These are phyloP conservation scores for Oryzaephilus surinamensis DNA, from an alignment of 1,140 invertebrate species.

Conservation along the genomic window DNA sequence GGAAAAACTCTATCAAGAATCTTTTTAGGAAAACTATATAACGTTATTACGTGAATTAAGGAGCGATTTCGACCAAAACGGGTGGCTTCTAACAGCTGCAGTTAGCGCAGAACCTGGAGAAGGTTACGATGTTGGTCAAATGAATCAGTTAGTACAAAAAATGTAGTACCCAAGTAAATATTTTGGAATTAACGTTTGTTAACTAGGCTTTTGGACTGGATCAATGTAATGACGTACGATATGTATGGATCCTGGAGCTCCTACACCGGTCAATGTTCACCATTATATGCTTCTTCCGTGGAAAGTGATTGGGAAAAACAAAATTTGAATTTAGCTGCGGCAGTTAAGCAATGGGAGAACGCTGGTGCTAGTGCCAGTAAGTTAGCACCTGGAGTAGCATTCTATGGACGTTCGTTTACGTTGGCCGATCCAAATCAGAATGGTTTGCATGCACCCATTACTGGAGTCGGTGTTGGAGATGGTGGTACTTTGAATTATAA, in stretches of 20 bases:
- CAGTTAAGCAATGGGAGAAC: conserved; percentile 25
- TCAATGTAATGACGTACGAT: conserved; percentile 74
- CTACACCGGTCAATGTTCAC: conserved; percentile 6
- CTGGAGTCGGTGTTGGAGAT: background rate
- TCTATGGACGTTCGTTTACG: conserved; percentile 36
- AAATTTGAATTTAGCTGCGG: conserved; percentile 4
- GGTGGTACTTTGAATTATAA: conserved; percentile 36
- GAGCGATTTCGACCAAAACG: conserved; percentile 2
- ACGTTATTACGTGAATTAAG: conserved; percentile 1
- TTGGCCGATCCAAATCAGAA: conserved; percentile 35
- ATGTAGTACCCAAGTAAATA: no score
- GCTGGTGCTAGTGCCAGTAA: conserved; percentile 42
- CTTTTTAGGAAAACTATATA: conserved; percentile 7
- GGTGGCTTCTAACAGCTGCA: conserved; percentile 1
- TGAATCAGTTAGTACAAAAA: no score
- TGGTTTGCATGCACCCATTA: background rate
- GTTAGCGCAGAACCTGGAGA: background rate
- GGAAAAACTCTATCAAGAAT: conserved; percentile 18
- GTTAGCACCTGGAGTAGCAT: conserved; percentile 7
- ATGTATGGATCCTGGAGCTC: conserved; percentile 69
- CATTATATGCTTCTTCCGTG: conserved; percentile 4
- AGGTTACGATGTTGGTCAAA: conserved; percentile 1
- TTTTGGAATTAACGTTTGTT: no score
- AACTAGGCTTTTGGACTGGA: conserved; percentile 66
- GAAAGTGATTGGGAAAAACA: conserved; percentile 4